Evolutionary conservation across 2,113 vertebrate species (phyloP).

Genomic region (Eudorcas thomsonii): DNA sequence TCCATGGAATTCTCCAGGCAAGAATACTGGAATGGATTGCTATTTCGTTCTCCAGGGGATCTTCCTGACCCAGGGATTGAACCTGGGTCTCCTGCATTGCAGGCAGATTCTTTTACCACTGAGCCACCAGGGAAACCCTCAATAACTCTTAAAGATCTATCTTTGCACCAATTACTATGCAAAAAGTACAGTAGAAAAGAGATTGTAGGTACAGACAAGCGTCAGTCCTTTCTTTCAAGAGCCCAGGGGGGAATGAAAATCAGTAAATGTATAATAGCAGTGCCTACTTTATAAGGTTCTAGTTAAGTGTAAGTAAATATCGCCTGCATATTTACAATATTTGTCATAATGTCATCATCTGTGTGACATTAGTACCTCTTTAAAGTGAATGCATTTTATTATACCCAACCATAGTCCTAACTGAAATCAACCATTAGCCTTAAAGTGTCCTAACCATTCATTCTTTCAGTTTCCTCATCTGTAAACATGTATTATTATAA

Average conservation of each 20-base stretch:
- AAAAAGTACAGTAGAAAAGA: background rate
- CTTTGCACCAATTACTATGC: background rate
- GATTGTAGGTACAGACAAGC: background rate
- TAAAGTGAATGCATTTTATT: background rate
- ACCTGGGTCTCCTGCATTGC: background rate
- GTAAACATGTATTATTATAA: background rate
- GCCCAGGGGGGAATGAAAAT: background rate
- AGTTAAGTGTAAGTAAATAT: background rate
- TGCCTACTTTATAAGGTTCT: background rate
- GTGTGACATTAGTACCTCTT: background rate
- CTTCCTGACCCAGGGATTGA: background rate
- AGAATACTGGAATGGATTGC: background rate
- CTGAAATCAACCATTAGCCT: background rate
- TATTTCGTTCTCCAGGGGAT: background rate
- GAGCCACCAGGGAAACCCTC: background rate
- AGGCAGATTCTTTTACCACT: background rate
- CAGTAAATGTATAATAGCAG: background rate
- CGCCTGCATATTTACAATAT: background rate
- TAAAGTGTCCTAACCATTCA: background rate
- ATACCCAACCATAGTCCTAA: background rate
- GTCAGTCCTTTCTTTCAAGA: background rate
- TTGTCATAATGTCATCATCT: background rate
- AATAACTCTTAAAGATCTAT: background rate
- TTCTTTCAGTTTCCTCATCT: constrained; percentile 20
- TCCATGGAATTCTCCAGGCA: background rate